Conservation (phyloP, 2,113 vertebrate species). For the Cephalopterus ornatus region DNA sequence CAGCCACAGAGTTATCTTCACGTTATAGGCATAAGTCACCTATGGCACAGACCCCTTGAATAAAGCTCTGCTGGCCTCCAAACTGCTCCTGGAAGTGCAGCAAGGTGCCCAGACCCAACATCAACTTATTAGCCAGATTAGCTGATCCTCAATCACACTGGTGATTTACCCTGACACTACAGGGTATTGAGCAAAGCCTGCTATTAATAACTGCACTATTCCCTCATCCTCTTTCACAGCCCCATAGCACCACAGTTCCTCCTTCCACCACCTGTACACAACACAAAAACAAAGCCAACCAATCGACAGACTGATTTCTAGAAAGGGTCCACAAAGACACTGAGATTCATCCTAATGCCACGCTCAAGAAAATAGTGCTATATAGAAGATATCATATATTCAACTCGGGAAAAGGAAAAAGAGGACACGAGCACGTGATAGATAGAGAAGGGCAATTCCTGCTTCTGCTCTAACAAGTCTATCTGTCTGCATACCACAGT, state of each 20-base stretch:
- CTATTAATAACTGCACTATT: background rate
- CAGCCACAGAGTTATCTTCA: background rate
- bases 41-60: background rate
- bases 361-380: background rate
- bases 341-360: background rate
- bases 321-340: background rate
- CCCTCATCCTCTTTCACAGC: background rate
- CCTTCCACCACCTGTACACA: background rate
- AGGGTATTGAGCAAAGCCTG: background rate
- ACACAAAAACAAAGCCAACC: background rate
- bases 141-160: background rate
- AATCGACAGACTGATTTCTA: background rate
- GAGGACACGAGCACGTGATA: accelerated
- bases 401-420: background rate
- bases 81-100: background rate
- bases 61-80: background rate
- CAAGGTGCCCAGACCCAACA: background rate
- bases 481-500: background rate
- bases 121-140: background rate
- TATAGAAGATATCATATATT: background rate
- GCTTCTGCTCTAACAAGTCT: background rate
- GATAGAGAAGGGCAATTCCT: background rate
- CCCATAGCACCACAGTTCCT: background rate
- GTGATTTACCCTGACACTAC: background rate
- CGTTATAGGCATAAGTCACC: background rate